Evolutionary conservation across 1,140 invertebrate genomes (phyloP), one percentile per base, ranked within the genome.

Genomic region (Trypoxylus dichotomus): DNA sequence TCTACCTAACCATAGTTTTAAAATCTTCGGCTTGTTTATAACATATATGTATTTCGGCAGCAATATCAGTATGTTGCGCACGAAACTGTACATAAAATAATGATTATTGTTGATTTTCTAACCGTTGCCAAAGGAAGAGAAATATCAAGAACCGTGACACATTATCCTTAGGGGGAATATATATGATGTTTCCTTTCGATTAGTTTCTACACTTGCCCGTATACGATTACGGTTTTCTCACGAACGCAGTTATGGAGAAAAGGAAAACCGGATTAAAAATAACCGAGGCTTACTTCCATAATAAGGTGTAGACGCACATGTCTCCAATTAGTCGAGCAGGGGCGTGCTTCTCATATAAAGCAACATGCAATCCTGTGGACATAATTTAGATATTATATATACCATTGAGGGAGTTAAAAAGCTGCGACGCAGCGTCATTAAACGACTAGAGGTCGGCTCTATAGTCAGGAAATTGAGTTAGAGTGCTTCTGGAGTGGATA

Each of bases 261-360:
- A 13, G 24, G 24, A 68, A 68, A 68, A 29, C 60, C 60, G 60
- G 60, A 68, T 68, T 68, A 68, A 68, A 68, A 68, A 68, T 68
- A 68, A 68, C 19, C 60, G 19, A 27, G 19, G 60, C 21, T 68
- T 29, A 68, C 60, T 68, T 68, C 60, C 21, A 24, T 15, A n/a
- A 19, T 19, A 29, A 68, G 47, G 47, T 54, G 47, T 54, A 68
- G 19, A 68, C 60, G 60, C 60, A 68, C 60, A 68, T 68, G 60
- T 27, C 60, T 68, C 60, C 60, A 68, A 68, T 68, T 68, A 68
- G 60, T 27, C 21, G 19, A 10, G 60, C 21, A 68, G 60, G 24
- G 60, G 60, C 24, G 19, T 68, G 24, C 24, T 24, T 68, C 21
- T 68, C 60, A 68, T 68, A 68, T 24, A 15, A 68, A 68, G 24